phyloP scores from a whole-genome alignment of 2,888 invertebrate species.

The Cheilosia impressa region DNA sequence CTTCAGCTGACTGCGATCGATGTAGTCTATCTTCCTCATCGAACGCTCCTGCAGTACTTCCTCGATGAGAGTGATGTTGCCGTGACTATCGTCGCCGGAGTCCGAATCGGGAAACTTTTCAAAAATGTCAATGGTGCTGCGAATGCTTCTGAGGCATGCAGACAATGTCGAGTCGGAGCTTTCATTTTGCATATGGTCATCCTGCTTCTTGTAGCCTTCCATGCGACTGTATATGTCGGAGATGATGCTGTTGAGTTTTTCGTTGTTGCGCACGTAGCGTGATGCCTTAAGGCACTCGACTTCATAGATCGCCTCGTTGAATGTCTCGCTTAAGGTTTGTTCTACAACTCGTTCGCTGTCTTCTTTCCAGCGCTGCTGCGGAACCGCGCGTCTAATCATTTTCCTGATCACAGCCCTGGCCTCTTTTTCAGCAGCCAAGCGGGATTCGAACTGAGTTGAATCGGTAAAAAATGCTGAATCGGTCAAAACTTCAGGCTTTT shows the following conservation, averaged over 20 bases:
- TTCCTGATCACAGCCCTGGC: constrained; percentile 79
- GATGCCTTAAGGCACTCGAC: constrained; percentile 54
- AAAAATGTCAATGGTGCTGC: constrained; percentile 48
- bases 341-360: constrained; percentile 77
- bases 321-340: constrained; percentile 77
- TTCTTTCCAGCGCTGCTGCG: constrained; percentile 79
- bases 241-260: constrained; percentile 36
- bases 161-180: not conserved
- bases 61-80: not conserved
- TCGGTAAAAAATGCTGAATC: constrained; percentile 17
- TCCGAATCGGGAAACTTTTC: constrained; percentile 4
- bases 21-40: constrained; percentile 17
- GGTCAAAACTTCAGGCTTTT: no score
- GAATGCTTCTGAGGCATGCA: constrained; percentile 8
- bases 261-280: constrained; percentile 32
- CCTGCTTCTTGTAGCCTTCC: not conserved
- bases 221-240: constrained; percentile 48
- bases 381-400: constrained; percentile 78
- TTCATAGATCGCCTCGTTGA: constrained; percentile 77
- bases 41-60: not conserved
- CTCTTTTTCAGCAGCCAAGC: constrained; percentile 73
- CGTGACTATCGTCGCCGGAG: not conserved
- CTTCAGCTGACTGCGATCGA: not conserved
- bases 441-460: not conserved
- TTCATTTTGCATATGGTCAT: not conserved